phyloP scores from a whole-genome alignment of 2,113 vertebrate genomes.

The Gymnogyps californianus region DNA sequence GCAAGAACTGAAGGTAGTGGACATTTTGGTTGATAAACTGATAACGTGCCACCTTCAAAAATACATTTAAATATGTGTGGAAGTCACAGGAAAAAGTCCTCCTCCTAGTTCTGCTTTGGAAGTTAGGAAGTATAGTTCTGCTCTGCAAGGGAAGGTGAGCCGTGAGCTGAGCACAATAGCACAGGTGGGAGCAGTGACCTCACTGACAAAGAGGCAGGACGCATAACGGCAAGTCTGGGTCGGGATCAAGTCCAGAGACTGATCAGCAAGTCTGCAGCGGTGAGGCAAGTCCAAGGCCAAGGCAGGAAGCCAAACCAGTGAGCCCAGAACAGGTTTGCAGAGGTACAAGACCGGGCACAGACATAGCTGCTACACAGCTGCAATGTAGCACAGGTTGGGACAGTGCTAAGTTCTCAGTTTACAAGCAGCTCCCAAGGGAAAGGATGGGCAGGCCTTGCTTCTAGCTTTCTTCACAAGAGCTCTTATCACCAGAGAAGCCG shows the following conservation, averaged over 20 bases:
- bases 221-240: background rate
- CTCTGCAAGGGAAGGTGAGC: background rate
- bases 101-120: background rate
- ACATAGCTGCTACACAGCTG: background rate
- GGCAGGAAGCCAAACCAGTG: background rate
- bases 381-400: fast-evolving
- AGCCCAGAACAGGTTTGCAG: fast-evolving
- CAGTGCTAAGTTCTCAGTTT: background rate
- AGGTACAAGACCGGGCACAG: too few relatives aligned
- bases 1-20: background rate
- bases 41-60: background rate
- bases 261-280: background rate
- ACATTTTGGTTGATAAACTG: background rate
- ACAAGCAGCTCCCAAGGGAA: background rate
- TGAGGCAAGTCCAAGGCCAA: background rate
- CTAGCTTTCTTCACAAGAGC: background rate
- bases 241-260: background rate
- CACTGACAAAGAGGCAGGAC: background rate
- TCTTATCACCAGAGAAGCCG: background rate
- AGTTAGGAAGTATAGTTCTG: background rate
- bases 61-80: background rate
- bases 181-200: background rate
- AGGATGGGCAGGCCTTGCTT: background rate
- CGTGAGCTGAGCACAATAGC: fast-evolving
- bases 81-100: background rate